phyloP scores from a whole-genome alignment of 2,797 vertebrate genomes.

The Danio albolineatus region DNA sequence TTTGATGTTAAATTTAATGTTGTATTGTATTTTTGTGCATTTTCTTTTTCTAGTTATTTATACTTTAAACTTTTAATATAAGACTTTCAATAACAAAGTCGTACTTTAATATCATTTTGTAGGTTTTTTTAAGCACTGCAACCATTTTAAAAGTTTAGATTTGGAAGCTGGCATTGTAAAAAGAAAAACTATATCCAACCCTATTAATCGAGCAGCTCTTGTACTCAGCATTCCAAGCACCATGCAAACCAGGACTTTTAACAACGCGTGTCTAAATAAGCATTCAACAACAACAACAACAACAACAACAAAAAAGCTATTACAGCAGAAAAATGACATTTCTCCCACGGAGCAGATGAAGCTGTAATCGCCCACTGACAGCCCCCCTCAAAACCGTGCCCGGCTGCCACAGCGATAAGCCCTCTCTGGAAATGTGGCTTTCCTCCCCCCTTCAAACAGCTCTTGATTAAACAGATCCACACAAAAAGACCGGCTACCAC shows the following conservation, averaged over 20 bases:
- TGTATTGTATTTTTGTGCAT: too few species aligned
- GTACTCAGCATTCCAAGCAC: conserved; percentile 16
- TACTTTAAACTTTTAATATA: too few species aligned
- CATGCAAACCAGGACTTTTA: conserved; percentile 15
- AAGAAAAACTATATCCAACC: too few species aligned
- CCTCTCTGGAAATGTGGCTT: conserved; percentile 28
- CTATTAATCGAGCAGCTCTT: too few species aligned
- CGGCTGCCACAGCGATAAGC: conserved; percentile 32
- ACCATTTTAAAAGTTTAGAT: too few species aligned
- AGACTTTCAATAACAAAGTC: too few species aligned
- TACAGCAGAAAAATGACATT: conserved; percentile 41
- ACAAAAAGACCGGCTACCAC: conserved; percentile 41
- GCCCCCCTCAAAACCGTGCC: conserved; percentile 14
- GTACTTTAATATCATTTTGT: too few species aligned
- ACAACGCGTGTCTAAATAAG: conserved; percentile 1
- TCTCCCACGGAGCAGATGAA: conserved; percentile 34
- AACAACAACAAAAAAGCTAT: conserved; percentile 15
- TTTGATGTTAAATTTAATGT: too few species aligned
- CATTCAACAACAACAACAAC: conserved; percentile 20
- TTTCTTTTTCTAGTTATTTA: too few species aligned
- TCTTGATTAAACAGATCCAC: conserved; percentile 47
- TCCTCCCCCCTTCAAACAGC: conserved; percentile 23
- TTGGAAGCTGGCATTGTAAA: too few species aligned
- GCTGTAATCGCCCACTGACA: conserved; percentile 41
- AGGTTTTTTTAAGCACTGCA: too few species aligned